These are phyloP conservation scores for Micromesistius poutassou DNA, from an alignment of 2,797 vertebrate genomes.

Conservation along the genomic window DNA sequence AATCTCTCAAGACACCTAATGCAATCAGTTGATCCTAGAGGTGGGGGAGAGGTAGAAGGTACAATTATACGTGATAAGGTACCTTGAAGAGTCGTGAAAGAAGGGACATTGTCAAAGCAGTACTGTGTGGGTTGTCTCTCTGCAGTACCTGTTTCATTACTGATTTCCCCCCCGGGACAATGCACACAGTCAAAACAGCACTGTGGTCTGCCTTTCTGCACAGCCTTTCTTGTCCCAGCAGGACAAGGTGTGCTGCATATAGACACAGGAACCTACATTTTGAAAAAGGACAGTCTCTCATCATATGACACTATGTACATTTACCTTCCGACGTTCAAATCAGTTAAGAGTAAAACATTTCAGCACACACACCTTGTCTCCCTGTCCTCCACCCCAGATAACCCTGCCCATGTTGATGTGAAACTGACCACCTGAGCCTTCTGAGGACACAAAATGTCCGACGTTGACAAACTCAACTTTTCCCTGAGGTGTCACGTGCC, in stretches of 20 bases:
- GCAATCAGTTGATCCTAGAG: slow-evolving; percentile 45
- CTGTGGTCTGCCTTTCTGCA: slow-evolving; percentile 49
- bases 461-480: slow-evolving; percentile 45
- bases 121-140: not conserved
- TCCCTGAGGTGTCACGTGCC: slow-evolving; percentile 42
- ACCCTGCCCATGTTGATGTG: slow-evolving; percentile 45
- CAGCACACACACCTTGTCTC: slow-evolving; percentile 23
- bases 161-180: slow-evolving; percentile 55
- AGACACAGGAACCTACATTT: slow-evolving; percentile 29
- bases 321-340: not conserved
- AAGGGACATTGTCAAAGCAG: not conserved
- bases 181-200: slow-evolving; percentile 58
- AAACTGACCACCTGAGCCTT: slow-evolving; percentile 42
- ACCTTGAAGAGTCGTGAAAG: not conserved
- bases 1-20: slow-evolving; percentile 42
- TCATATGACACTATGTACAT: not conserved
- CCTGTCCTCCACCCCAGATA: slow-evolving; percentile 42
- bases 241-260: slow-evolving; percentile 44
- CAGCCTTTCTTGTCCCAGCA: slow-evolving; percentile 45
- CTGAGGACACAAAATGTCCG: slow-evolving; percentile 49
- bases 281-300: not conserved
- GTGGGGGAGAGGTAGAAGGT: slow-evolving; percentile 5
- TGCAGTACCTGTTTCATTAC: slow-evolving; percentile 47
- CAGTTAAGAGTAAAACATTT: not conserved
- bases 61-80: not conserved